phyloP scores from a whole-genome alignment of 2,113 vertebrate species.

The Motacilla alba region DNA sequence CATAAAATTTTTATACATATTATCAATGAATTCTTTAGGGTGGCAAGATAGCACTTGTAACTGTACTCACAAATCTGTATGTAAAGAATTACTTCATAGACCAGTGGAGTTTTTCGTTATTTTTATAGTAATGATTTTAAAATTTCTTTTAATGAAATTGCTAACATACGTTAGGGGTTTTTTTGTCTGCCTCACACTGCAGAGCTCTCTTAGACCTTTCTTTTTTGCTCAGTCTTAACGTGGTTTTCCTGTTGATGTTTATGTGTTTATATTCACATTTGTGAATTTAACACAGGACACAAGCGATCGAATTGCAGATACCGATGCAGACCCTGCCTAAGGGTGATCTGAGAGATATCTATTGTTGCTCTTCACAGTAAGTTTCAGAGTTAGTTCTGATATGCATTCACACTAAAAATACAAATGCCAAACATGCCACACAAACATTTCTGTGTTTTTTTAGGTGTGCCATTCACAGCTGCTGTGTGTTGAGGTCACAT shows the following conservation, averaged over 20 bases:
- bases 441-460: not conserved
- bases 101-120: rapidly evolving
- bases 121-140: not conserved
- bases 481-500: not conserved
- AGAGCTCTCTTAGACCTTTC: not conserved
- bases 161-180: not conserved
- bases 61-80: not conserved
- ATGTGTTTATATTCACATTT: not conserved
- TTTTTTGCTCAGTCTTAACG: not conserved
- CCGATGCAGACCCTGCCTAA: not conserved
- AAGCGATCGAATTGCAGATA: not conserved
- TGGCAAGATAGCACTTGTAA: not conserved
- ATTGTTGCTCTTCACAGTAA: not conserved
- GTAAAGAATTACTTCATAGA: not conserved
- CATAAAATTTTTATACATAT: not conserved
- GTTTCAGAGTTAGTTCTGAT: not conserved
- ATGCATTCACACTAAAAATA: not conserved
- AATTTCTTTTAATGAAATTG: not conserved
- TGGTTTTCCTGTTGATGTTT: not conserved
- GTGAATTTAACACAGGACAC: not conserved
- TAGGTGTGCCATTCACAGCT: not conserved
- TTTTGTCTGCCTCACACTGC: not conserved
- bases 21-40: not conserved
- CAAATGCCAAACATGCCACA: not conserved
- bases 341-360: not conserved